Percentiles rank a stretch among this genome's conserved stretches.
phyloP scores from a whole-genome alignment of 1,140 invertebrate species.

The Globodera rostochiensis region DNA sequence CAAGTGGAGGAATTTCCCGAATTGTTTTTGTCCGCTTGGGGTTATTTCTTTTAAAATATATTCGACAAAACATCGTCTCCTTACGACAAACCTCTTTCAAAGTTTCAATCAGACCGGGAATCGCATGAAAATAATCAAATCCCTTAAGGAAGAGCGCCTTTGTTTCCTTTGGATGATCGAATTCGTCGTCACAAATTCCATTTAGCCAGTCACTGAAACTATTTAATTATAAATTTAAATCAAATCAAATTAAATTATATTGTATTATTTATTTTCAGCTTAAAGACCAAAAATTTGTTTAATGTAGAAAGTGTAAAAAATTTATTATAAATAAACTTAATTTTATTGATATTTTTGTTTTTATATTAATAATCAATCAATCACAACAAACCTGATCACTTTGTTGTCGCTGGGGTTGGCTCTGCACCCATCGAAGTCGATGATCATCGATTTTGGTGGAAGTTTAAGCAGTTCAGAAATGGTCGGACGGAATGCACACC shows the following conservation, averaged over 20 bases:
- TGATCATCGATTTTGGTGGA: conserved; percentile 25
- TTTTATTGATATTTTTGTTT: too few species aligned
- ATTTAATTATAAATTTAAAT: neutral
- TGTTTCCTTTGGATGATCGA: neutral
- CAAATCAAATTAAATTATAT: too few species aligned
- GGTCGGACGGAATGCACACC: conserved; percentile 19
- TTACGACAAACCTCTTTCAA: conserved; percentile 3
- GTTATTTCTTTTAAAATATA: too few species aligned
- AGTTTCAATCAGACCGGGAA: conserved; percentile 6
- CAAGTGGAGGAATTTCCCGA: too few species aligned
- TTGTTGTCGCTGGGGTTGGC: conserved; percentile 9
- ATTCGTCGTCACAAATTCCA: neutral
- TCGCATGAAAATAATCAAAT: conserved; percentile 12
- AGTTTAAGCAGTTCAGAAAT: conserved; percentile 6
- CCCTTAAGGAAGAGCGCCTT: conserved; percentile 7
- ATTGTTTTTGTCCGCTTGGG: too few species aligned
- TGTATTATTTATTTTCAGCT: too few species aligned
- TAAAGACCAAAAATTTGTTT: too few species aligned
- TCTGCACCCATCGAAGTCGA: conserved; percentile 31
- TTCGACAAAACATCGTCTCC: neutral
- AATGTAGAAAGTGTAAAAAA: too few species aligned
- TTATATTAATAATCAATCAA: conserved; percentile 6
- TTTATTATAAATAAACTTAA: too few species aligned
- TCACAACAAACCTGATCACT: conserved; percentile 12
- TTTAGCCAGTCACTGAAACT: neutral